Evolutionary conservation across 2,113 vertebrate species (phyloP), one percentile per base, ranked within the genome.

Genomic region (Dipodomys ordii): DNA sequence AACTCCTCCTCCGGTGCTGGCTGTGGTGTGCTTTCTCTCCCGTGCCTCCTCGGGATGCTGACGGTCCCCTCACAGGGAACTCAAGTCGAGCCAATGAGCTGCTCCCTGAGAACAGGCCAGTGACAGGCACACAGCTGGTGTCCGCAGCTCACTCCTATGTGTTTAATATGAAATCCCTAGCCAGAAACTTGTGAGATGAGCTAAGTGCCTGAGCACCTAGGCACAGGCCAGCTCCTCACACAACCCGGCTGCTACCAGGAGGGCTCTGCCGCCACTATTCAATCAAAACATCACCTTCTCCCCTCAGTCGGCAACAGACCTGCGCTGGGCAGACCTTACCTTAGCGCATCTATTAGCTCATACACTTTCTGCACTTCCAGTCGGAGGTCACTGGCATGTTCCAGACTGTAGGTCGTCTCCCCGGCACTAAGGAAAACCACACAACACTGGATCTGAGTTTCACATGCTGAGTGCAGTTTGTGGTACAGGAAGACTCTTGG

Each of bases 341-440:
- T 99, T 92, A 99, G 97, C 57, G 99, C 98, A 67, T 99, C 99
- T 81, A 99, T 99, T 23, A 99, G 98, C 94, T 99, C 99, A 0
- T 99, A 99, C 64, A 99, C 98, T 97, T 99, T 99, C 97, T 99
- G 99, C 60, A 99, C 99, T 96, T 99, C 99, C 93, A 99, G 93
- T 69, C 99, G 98, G 88, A 99, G 98, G 89, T 98, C 98, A 65
- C 97, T 98, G 22, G 99, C 99, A 28, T 98, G 98, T 93, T 99
- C 99, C 32, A 99, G 98, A 83, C 85, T 99, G 96, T 99, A 99
- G 22, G 99, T 98, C 15, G 98, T 99, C 98, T 99, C 99, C 46
- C 99, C 99, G 16, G 99, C 99, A 97, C 99, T 99, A 92, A 46
- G 72, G 94, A 97, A 62, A 95, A 85, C 94, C 95, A 97, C 0